Conservation (phyloP, 1,140 invertebrate genomes). For the Hylaeus volcanicus region DNA sequence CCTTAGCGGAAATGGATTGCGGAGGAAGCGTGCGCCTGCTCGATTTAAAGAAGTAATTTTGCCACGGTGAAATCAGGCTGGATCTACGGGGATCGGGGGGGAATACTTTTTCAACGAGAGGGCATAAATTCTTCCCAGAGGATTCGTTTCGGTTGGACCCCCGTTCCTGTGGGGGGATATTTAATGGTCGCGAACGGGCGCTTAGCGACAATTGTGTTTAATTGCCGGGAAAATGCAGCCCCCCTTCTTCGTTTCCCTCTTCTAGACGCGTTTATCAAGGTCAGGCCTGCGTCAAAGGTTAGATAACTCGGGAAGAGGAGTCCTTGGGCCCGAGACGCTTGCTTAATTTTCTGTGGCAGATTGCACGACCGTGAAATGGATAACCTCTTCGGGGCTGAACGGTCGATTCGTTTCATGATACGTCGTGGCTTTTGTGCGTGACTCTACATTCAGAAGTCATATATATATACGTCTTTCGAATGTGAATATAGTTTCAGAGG, state of each 20-base stretch:
- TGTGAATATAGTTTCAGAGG: too few species aligned
- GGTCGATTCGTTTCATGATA: too few species aligned
- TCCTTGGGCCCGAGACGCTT: not conserved
- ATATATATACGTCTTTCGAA: too few species aligned
- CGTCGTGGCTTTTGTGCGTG: too few species aligned
- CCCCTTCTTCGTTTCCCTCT: not conserved
- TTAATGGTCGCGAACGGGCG: slow-evolving; percentile 40
- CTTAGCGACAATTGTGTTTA: slow-evolving; percentile 52
- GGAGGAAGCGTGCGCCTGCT: slow-evolving; percentile 13
- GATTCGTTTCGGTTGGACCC: not conserved
- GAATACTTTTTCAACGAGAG: not conserved
- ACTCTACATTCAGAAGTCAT: too few species aligned
- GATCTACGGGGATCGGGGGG: not conserved
- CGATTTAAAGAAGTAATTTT: slow-evolving; percentile 41
- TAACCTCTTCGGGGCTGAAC: too few species aligned
- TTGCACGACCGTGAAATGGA: too few species aligned
- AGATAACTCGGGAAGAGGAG: not conserved
- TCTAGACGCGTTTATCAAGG: not conserved
- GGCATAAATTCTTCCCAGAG: slow-evolving; percentile 27
- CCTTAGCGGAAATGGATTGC: slow-evolving; percentile 10
- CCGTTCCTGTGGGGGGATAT: slow-evolving; percentile 9
- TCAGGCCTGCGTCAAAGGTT: slow-evolving; percentile 11
- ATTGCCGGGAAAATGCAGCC: slow-evolving; percentile 35
- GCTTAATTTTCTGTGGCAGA: too few species aligned
- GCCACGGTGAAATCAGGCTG: slow-evolving; percentile 13